Conservation (phyloP, 2,797 vertebrate species). For the Mormyrops boulengeri region DNA sequence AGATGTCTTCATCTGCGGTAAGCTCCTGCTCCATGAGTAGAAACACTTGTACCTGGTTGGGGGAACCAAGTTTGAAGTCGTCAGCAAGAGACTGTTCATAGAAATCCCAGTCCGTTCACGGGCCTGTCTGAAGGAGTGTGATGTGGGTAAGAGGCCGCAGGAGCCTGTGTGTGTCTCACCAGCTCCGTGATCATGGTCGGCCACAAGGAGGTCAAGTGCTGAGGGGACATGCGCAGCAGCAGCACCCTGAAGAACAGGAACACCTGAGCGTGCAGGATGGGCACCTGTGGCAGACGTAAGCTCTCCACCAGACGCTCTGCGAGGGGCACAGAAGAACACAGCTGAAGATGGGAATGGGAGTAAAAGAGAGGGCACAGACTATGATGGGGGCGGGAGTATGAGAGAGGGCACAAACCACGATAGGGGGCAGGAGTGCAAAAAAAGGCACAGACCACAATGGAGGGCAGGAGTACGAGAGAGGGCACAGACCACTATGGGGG, state of each 20-base stretch:
- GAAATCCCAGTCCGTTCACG: background rate
- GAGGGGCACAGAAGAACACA: constrained; percentile 25
- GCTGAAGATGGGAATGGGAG: background rate
- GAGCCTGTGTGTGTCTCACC: constrained; percentile 58
- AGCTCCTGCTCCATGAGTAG: constrained; percentile 97
- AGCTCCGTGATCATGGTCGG: constrained; percentile 99
- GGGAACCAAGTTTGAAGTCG: background rate
- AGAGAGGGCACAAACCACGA: too few species aligned
- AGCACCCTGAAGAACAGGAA: constrained; percentile 98
- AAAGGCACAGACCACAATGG: background rate
- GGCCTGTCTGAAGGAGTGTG: background rate
- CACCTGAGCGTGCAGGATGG: constrained; percentile 97
- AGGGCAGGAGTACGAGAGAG: too few species aligned
- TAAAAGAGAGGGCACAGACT: background rate
- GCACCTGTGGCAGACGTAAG: constrained; percentile 92
- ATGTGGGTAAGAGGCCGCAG: background rate
- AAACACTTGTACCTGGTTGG: constrained; percentile 88
- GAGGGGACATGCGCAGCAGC: constrained; percentile 94
- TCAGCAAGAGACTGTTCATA: background rate
- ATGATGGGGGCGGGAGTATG: background rate
- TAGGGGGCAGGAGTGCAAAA: background rate
- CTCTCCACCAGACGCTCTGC: constrained; percentile 97
- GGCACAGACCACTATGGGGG: too few species aligned
- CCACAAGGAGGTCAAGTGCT: constrained; percentile 97
- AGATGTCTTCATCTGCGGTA: constrained; percentile 95